phyloP scores from a whole-genome alignment of 2,888 invertebrate genomes.

The Asteroscopus sphinx region DNA sequence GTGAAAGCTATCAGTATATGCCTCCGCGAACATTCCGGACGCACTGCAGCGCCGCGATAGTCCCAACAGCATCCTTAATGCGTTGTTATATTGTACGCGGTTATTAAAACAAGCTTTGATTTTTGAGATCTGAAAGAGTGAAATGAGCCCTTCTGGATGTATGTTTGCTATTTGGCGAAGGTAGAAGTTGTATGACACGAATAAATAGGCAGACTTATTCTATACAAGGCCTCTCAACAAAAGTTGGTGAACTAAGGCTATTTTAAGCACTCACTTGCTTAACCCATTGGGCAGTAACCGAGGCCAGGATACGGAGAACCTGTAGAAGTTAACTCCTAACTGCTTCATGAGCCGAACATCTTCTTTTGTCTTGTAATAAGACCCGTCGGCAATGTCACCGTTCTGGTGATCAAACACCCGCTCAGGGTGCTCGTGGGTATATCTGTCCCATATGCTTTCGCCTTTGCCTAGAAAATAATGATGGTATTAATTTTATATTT shows the following conservation, averaged over 20 bases:
- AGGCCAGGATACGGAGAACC: constrained; percentile 92
- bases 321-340: constrained; percentile 89
- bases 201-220: no score
- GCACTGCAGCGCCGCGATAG: no score
- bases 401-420: constrained; percentile 88
- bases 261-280: constrained; percentile 73
- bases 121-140: no score
- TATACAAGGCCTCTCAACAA: no score
- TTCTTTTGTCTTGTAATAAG: constrained; percentile 91
- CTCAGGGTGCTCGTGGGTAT: constrained; percentile 88
- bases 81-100: no score
- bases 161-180: no score
- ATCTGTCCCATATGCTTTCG: constrained; percentile 92
- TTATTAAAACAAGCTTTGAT: no score
- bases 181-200: background rate
- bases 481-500: constrained; percentile 4
- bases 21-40: no score
- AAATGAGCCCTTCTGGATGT: no score
- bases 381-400: constrained; percentile 92
- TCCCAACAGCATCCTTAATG: no score
- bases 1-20: no score
- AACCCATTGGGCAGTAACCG: constrained; percentile 91
- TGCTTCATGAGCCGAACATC: constrained; percentile 90
- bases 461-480: constrained; percentile 86
- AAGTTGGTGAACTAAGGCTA: background rate